Conservation (phyloP, 2,113 vertebrate species). For the Desmodus rotundus region DNA sequence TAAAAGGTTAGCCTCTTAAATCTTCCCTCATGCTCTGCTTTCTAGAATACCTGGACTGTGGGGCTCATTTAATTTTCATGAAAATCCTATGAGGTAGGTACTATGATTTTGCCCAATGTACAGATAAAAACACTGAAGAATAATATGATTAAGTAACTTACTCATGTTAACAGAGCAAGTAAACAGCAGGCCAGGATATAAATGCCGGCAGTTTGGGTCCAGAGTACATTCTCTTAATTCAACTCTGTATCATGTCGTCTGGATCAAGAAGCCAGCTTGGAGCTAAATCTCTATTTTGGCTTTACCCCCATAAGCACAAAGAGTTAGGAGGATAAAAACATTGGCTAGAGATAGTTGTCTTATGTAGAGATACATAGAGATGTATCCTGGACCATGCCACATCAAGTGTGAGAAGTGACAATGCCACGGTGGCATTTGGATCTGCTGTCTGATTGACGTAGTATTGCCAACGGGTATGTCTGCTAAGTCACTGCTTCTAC, state of each 20-base stretch:
- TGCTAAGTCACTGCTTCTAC: neutral
- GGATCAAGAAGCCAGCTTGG: neutral
- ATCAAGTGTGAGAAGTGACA: neutral
- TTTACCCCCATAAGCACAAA: neutral
- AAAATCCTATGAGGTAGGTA: neutral
- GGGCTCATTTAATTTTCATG: neutral
- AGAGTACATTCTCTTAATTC: neutral
- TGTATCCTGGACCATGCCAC: neutral
- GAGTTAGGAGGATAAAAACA: neutral
- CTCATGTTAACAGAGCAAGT: neutral
- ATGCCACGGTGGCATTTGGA: neutral
- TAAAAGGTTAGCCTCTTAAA: neutral
- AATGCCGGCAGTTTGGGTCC: neutral
- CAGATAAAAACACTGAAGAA: neutral
- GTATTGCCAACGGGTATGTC: rapidly evolving
- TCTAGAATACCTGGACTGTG: neutral
- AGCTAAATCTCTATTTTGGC: neutral
- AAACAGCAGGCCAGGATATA: neutral
- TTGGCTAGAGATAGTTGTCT: neutral
- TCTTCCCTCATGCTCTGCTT: neutral
- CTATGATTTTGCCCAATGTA: neutral
- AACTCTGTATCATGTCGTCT: neutral
- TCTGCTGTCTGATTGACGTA: neutral
- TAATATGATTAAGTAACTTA: neutral
- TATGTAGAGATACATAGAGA: too few species aligned